A percentile compares a stretch with the other conserved stretches of the same genome.
These are phyloP conservation scores for Psettodes erumei DNA, from an alignment of 2,113 vertebrate genomes.

Conservation along the genomic window DNA sequence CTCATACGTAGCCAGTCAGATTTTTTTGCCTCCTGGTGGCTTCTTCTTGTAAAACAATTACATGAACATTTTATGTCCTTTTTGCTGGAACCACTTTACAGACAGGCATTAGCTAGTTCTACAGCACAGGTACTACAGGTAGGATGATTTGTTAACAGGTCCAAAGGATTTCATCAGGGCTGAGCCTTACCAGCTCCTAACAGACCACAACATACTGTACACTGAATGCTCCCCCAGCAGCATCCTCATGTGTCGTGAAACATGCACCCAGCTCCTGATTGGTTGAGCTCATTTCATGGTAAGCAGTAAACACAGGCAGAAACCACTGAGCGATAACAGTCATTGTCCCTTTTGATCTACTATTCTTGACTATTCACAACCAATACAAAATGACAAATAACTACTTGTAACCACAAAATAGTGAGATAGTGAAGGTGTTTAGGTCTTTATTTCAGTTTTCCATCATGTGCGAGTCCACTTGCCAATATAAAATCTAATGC, in stretches of 20 bases:
- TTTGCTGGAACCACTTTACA: background rate
- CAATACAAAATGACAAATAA: background rate
- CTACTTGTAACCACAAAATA: no score
- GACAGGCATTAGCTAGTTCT: background rate
- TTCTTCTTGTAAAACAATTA: background rate
- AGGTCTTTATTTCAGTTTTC: constrained; percentile 1
- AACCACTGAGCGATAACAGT: background rate
- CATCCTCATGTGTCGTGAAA: background rate
- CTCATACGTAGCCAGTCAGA: background rate
- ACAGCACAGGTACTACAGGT: background rate
- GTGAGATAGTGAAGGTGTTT: background rate
- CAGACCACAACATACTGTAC: background rate
- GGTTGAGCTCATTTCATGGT: background rate
- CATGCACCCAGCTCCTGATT: background rate
- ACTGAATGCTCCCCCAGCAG: background rate
- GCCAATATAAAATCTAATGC: constrained; percentile 2
- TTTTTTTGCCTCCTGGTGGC: background rate
- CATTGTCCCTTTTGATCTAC: background rate
- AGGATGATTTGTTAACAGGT: background rate
- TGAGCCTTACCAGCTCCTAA: background rate
- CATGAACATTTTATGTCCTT: background rate
- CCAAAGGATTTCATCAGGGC: background rate
- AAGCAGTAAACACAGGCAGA: background rate
- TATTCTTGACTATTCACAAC: background rate
- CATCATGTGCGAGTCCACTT: background rate